Percentiles rank a stretch among this genome's conserved stretches.
These are phyloP conservation scores for Bryconaethiops microstoma DNA, from an alignment of 2,797 vertebrate species.

Conservation along the genomic window DNA sequence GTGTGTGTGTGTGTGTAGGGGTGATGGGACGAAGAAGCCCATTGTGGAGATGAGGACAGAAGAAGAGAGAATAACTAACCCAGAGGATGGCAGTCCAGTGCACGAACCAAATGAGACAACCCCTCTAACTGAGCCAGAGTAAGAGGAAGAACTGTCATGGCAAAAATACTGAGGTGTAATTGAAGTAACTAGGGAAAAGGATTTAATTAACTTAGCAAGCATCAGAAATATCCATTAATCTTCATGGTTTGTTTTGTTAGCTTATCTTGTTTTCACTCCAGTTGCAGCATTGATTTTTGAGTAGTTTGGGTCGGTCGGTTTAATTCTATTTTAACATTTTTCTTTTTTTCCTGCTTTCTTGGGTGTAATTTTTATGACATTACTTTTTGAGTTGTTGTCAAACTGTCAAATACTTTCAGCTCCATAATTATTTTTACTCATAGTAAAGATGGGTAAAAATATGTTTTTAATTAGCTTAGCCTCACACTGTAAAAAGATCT, in stretches of 20 bases:
- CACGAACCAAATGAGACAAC: slow-evolving; percentile 88
- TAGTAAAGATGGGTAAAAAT: too few species aligned
- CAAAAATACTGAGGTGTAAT: not conserved
- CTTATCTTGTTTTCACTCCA: not conserved
- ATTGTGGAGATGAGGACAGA: slow-evolving; percentile 88
- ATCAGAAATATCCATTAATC: too few species aligned
- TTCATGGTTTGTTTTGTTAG: not conserved
- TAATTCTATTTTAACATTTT: not conserved
- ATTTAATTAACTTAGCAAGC: not conserved
- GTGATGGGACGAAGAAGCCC: slow-evolving; percentile 86
- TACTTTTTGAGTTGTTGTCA: not conserved
- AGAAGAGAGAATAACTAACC: slow-evolving; percentile 83
- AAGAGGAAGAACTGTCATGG: slow-evolving; percentile 56
- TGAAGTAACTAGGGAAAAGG: not conserved
- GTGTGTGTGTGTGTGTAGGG: slow-evolving; percentile 69
- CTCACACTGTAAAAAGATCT: too few species aligned
- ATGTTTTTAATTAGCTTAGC: too few species aligned
- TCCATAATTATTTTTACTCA: too few species aligned
- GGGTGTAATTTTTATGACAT: not conserved
- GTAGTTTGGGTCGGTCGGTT: not conserved
- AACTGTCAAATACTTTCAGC: not conserved
- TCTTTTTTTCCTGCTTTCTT: not conserved
- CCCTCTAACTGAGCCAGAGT: slow-evolving; percentile 88
- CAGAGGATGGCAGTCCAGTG: slow-evolving; percentile 84
- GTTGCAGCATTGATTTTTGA: not conserved